phyloP scores from a whole-genome alignment of 2,113 vertebrate species.

The Tachycineta bicolor region DNA sequence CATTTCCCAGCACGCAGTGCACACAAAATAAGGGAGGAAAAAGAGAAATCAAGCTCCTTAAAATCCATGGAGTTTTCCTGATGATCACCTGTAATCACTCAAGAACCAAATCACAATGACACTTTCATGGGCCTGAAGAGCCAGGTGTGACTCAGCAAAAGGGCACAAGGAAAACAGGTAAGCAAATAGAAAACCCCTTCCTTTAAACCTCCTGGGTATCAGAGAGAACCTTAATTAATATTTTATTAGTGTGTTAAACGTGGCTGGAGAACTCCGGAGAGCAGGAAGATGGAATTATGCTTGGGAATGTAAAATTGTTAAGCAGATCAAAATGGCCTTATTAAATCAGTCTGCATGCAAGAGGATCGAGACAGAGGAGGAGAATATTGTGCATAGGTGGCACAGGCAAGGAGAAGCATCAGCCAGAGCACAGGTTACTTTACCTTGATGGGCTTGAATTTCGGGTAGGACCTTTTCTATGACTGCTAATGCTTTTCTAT shows the following conservation, averaged over 20 bases:
- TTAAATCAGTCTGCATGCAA: slow-evolving; percentile 71
- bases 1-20: neutral
- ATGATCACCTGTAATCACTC: neutral
- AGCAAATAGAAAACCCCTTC: neutral
- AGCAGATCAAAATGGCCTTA: slow-evolving; percentile 45
- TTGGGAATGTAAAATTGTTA: slow-evolving; percentile 10
- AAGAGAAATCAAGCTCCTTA: neutral
- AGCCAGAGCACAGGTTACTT: slow-evolving; percentile 75
- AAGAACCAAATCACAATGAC: neutral
- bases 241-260: slow-evolving; percentile 73
- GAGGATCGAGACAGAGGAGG: slow-evolving; percentile 59
- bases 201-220: neutral
- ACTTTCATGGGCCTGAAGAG: neutral
- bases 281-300: slow-evolving; percentile 58
- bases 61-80: neutral
- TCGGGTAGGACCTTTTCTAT: slow-evolving; percentile 95
- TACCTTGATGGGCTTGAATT: slow-evolving; percentile 98
- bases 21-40: fast-evolving
- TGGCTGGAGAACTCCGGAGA: slow-evolving; percentile 50
- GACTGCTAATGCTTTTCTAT: slow-evolving; percentile 96
- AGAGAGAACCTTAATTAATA: neutral
- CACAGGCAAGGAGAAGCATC: slow-evolving; percentile 69
- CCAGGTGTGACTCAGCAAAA: neutral
- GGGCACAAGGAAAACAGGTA: neutral
- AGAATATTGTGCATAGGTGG: slow-evolving; percentile 60